Evolutionary conservation across 1,140 invertebrate species (phyloP).

Genomic region (Gerris buenoi): DNA sequence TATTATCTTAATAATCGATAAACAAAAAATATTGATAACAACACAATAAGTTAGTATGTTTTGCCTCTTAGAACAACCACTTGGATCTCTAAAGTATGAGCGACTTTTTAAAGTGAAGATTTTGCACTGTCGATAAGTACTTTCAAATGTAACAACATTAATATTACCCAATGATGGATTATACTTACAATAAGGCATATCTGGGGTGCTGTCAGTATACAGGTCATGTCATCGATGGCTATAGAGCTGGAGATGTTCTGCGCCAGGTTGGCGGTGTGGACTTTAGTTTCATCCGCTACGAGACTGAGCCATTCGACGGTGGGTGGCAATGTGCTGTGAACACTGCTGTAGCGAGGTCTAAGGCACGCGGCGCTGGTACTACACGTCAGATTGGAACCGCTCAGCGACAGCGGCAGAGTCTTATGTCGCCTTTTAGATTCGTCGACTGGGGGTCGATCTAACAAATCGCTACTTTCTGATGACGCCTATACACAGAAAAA

Average conservation of each 20-base stretch:
- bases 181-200: not conserved
- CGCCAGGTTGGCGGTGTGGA: not conserved
- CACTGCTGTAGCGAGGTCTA: not conserved
- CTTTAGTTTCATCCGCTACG: not conserved
- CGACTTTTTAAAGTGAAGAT: too few species aligned
- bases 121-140: too few species aligned
- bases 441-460: not conserved
- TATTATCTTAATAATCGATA: too few species aligned
- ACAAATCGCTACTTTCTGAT: not conserved
- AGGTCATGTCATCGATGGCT: not conserved
- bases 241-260: not conserved
- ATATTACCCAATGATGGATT: too few species aligned
- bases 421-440: not conserved
- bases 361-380: not conserved
- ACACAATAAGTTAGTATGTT: too few species aligned
- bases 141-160: too few species aligned
- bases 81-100: too few species aligned
- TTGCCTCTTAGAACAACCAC: too few species aligned
- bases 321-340: too few species aligned
- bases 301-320: not conserved
- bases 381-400: not conserved
- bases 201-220: not conserved
- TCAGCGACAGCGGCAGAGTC: not conserved
- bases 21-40: too few species aligned
- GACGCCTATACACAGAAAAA: not conserved